Percentiles rank a stretch among this genome's conserved stretches.
Conservation (phyloP, 2,888 invertebrate species). For the Eristalis arbustorum region DNA sequence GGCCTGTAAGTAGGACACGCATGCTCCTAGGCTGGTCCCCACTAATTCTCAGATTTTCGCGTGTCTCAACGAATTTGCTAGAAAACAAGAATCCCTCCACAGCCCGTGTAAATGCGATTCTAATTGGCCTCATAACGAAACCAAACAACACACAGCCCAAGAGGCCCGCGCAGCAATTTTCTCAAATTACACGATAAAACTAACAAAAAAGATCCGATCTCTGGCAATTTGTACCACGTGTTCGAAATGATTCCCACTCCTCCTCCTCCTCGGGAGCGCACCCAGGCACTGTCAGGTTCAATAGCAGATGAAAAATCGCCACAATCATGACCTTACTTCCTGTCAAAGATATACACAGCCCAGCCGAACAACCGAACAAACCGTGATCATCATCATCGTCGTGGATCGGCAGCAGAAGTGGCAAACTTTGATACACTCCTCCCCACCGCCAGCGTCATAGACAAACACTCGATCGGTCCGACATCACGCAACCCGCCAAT, state of each 20-base stretch:
- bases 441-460: conserved; percentile 15
- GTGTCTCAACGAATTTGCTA: not conserved
- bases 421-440: not conserved
- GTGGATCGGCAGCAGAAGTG: not conserved
- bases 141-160: not conserved
- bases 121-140: conserved; percentile 31
- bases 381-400: conserved; percentile 14
- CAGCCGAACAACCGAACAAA: conserved; percentile 20
- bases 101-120: conserved; percentile 54
- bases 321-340: conserved; percentile 65
- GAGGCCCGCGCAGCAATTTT: not conserved
- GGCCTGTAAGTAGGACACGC: conserved; percentile 4
- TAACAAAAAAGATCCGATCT: conserved; percentile 35
- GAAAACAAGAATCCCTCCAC: not conserved
- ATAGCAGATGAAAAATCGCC: conserved; percentile 60
- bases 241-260: conserved; percentile 12
- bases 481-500: conserved; percentile 63
- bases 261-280: not conserved
- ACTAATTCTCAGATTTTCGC: not conserved
- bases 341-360: conserved; percentile 27
- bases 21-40: not conserved
- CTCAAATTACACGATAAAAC: conserved; percentile 35
- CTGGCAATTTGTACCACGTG: conserved; percentile 50
- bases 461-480: conserved; percentile 39
- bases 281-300: conserved; percentile 48